A percentile compares a stretch with the other conserved stretches of the same genome.
phyloP scores from a whole-genome alignment of 92 coral and sea anemone genomes.

The Bergia sp. region DNA sequence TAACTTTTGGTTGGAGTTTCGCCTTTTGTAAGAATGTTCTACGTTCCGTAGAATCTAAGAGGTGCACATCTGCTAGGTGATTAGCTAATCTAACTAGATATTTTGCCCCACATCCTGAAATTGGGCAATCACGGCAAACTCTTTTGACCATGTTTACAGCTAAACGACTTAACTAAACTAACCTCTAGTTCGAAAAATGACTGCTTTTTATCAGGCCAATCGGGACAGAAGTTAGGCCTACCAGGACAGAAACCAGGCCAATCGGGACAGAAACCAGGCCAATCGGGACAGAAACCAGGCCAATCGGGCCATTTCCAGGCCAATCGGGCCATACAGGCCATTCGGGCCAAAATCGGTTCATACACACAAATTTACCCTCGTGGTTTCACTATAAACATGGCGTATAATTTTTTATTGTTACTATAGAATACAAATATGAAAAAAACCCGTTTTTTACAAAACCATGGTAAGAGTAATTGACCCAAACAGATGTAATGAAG shows the following conservation, averaged over 20 bases:
- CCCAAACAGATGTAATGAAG: too few relatives aligned
- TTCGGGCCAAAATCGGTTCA: too few relatives aligned
- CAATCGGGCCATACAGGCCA: too few relatives aligned
- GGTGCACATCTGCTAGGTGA: slow-evolving; percentile 35
- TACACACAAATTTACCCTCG: too few relatives aligned
- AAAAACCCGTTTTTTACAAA: too few relatives aligned
- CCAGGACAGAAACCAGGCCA: neutral
- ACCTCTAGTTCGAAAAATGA: neutral
- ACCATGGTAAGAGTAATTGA: too few relatives aligned
- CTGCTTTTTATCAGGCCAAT: neutral
- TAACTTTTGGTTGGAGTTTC: slow-evolving; percentile 6
- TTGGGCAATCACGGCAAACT: slow-evolving; percentile 32
- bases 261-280: too few relatives aligned
- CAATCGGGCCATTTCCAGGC: too few relatives aligned
- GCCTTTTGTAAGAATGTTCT: slow-evolving; percentile 19
- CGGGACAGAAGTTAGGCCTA: neutral
- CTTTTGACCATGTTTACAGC: neutral
- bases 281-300: too few relatives aligned
- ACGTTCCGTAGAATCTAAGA: slow-evolving; percentile 10
- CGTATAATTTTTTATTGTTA: too few relatives aligned
- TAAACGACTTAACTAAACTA: neutral
- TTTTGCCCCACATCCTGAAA: slow-evolving; percentile 38
- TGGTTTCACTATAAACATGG: too few relatives aligned
- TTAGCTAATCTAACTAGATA: slow-evolving; percentile 7
- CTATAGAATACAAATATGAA: too few relatives aligned